Percentiles rank a stretch among this genome's conserved stretches.
Conservation (phyloP, 2,888 invertebrate species). For the Cepaea hortensis region DNA sequence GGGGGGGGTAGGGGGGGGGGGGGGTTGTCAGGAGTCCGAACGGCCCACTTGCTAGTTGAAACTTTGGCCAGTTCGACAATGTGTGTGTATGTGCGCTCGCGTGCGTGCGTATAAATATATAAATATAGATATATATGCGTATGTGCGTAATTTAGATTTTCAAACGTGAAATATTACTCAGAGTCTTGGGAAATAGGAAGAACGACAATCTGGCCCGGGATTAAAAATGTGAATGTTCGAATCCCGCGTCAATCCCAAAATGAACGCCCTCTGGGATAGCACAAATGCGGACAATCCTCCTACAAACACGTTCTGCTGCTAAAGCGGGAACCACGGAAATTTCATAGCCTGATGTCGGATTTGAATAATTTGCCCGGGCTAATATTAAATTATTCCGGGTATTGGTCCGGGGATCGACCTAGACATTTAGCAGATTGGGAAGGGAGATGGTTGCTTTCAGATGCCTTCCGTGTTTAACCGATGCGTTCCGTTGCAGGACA, state of each 20-base stretch:
- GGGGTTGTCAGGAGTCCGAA: no score
- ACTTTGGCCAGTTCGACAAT: neutral
- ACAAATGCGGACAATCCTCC: conserved; percentile 40
- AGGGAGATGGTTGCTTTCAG: neutral
- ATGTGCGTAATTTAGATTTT: neutral
- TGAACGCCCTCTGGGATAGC: conserved; percentile 17
- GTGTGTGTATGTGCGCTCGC: neutral
- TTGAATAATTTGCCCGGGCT: conserved; percentile 36
- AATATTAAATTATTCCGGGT: conserved; percentile 41
- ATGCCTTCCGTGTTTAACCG: no score
- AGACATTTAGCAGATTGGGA: conserved; percentile 42
- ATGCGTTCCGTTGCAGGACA: no score
- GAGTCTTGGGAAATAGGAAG: no score
- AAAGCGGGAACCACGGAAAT: conserved; percentile 9
- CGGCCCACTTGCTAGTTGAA: no score
- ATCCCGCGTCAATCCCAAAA: neutral
- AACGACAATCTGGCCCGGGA: no score
- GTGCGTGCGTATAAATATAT: neutral
- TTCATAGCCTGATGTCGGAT: conserved; percentile 20
- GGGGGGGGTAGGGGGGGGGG: no score
- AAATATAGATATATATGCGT: no score
- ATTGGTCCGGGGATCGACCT: neutral
- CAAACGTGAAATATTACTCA: no score
- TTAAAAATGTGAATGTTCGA: neutral
- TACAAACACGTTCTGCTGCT: conserved; percentile 34